Evolutionary conservation across 2,888 invertebrate species (phyloP).

Genomic region (Oithona nana): DNA sequence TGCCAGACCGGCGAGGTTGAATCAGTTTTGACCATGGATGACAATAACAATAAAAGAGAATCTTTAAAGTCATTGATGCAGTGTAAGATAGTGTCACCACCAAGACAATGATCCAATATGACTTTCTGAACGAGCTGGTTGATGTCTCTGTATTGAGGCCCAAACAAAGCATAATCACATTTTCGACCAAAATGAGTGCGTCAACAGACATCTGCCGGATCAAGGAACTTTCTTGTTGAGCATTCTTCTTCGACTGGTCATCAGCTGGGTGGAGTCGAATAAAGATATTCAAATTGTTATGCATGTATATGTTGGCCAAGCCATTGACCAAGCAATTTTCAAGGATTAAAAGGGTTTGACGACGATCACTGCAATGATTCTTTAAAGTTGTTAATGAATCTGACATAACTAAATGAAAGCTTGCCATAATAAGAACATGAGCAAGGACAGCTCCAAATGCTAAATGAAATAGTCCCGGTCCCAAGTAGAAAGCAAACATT

Average conservation of each 20-base stretch:
- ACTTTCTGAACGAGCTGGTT: not conserved
- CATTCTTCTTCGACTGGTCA: not conserved
- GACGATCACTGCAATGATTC: not conserved
- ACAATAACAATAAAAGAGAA: constrained; percentile 8
- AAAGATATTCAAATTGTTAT: constrained; percentile 6
- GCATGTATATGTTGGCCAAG: constrained; percentile 7
- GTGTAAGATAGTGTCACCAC: not conserved
- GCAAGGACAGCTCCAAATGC: not conserved
- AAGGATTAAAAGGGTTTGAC: not conserved
- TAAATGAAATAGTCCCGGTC: not conserved
- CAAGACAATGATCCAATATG: not conserved
- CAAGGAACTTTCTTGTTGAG: not conserved
- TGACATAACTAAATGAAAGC: constrained; percentile 4
- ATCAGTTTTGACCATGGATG: constrained; percentile 4
- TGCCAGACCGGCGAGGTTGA: not conserved
- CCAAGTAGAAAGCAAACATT: constrained; percentile 13
- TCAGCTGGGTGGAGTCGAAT: not conserved
- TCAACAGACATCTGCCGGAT: constrained; percentile 8
- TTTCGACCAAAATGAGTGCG: not conserved
- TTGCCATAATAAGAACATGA: not conserved
- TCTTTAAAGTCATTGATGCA: not conserved
- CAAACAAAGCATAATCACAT: not conserved
- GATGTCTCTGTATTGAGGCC: not conserved
- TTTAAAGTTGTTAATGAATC: not conserved
- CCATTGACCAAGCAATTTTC: constrained; percentile 10